Conservation (phyloP, 2,888 invertebrate species). For the Catocala sponsa region DNA sequence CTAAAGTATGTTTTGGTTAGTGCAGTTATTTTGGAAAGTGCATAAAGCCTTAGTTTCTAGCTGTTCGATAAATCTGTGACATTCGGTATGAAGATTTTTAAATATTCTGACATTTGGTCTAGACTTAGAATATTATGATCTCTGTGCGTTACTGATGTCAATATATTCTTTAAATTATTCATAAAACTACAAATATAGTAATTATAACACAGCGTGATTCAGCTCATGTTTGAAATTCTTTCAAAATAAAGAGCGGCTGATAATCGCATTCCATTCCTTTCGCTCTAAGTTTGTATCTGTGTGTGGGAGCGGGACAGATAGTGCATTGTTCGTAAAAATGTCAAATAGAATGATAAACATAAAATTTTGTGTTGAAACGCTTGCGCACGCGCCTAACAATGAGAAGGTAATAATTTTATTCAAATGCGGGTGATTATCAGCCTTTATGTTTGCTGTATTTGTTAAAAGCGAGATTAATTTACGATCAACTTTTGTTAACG, state of each 20-base stretch:
- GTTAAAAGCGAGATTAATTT: constrained; percentile 65
- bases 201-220: constrained; percentile 79
- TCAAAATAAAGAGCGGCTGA: constrained; percentile 69
- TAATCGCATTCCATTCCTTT: constrained; percentile 72
- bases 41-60: no score
- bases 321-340: constrained; percentile 84
- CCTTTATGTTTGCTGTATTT: constrained; percentile 62
- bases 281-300: constrained; percentile 53
- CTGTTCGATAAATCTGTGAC: no score
- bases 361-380: constrained; percentile 82
- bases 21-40: no score
- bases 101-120: no score
- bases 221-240: constrained; percentile 77
- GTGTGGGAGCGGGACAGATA: constrained; percentile 64
- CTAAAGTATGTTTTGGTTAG: no score
- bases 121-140: no score
- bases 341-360: constrained; percentile 87
- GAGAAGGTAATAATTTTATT: constrained; percentile 76
- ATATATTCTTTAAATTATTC: constrained; percentile 27
- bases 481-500: constrained; percentile 57
- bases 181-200: constrained; percentile 62
- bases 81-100: no score
- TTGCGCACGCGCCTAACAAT: constrained; percentile 74
- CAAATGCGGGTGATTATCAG: constrained; percentile 69
- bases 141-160: no score